phyloP scores from a whole-genome alignment of 2,888 invertebrate genomes.

The Platycheirus albimanus region DNA sequence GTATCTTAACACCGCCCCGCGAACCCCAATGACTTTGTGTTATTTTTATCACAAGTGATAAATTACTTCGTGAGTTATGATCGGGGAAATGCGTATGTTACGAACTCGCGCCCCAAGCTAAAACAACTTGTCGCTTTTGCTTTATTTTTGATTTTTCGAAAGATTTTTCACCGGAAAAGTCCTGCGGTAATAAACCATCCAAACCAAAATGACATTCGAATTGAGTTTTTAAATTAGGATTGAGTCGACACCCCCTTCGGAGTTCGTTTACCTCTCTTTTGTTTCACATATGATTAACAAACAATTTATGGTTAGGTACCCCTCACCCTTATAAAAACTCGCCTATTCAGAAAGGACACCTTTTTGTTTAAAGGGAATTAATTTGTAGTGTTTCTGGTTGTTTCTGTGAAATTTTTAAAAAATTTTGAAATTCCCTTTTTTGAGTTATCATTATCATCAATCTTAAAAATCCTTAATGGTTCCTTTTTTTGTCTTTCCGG shows the following conservation, averaged over 20 bases:
- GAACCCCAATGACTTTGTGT: slow-evolving; percentile 60
- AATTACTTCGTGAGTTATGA: slow-evolving; percentile 71
- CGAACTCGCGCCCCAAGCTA: slow-evolving; percentile 12
- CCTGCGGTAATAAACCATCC: slow-evolving; percentile 55
- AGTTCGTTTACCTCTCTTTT: slow-evolving; percentile 36
- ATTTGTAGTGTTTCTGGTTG: slow-evolving; percentile 38
- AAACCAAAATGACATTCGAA: slow-evolving; percentile 41
- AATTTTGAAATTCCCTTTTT: slow-evolving; percentile 31
- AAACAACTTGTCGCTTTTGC: slow-evolving; percentile 65
- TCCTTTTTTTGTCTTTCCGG: slow-evolving; percentile 26
- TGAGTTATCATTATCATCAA: slow-evolving; percentile 67
- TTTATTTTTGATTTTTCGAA: not conserved
- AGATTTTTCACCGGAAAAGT: slow-evolving; percentile 51
- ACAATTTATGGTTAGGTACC: slow-evolving; percentile 54
- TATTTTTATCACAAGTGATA: slow-evolving; percentile 73
- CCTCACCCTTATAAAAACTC: slow-evolving; percentile 29
- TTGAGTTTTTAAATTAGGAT: slow-evolving; percentile 59
- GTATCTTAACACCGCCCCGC: too few relatives aligned
- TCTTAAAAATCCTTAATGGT: slow-evolving; percentile 55
- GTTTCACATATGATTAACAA: slow-evolving; percentile 59
- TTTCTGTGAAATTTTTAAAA: slow-evolving; percentile 48
- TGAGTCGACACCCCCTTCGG: slow-evolving; percentile 33
- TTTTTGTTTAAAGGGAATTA: slow-evolving; percentile 43
- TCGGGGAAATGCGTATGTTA: slow-evolving; percentile 42
- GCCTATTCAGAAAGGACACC: slow-evolving; percentile 1